These are phyloP conservation scores for Halcyon chelicuti DNA, from an alignment of 2,797 vertebrate species.

Conservation along the genomic window DNA sequence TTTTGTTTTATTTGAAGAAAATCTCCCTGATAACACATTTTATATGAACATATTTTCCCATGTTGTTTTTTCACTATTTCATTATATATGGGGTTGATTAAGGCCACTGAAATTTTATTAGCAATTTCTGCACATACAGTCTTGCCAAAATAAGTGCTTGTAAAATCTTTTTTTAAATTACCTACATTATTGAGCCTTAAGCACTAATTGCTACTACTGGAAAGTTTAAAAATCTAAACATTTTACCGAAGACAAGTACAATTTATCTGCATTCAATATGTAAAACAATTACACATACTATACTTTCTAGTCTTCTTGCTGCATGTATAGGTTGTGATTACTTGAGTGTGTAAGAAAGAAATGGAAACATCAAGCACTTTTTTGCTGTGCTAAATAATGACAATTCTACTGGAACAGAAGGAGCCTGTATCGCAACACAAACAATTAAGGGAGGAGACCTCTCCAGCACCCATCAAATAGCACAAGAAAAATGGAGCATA, in stretches of 20 bases:
- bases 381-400: background rate
- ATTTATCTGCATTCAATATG: background rate
- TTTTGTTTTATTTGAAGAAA: background rate
- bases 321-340: background rate
- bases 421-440: background rate
- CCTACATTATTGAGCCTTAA: background rate
- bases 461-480: background rate
- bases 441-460: background rate
- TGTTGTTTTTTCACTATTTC: background rate
- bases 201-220: constrained; percentile 1
- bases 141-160: constrained; percentile 12
- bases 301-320: background rate
- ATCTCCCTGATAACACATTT: background rate
- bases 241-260: background rate
- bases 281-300: background rate
- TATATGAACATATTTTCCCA: background rate
- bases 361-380: background rate
- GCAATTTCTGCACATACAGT: background rate
- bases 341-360: background rate
- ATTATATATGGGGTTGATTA: background rate
- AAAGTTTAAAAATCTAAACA: background rate
- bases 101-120: background rate
- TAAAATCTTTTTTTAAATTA: background rate
- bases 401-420: background rate
- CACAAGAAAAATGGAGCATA: background rate